phyloP scores from a whole-genome alignment of 2,888 invertebrate species.

The Argynnis bischoffii region DNA sequence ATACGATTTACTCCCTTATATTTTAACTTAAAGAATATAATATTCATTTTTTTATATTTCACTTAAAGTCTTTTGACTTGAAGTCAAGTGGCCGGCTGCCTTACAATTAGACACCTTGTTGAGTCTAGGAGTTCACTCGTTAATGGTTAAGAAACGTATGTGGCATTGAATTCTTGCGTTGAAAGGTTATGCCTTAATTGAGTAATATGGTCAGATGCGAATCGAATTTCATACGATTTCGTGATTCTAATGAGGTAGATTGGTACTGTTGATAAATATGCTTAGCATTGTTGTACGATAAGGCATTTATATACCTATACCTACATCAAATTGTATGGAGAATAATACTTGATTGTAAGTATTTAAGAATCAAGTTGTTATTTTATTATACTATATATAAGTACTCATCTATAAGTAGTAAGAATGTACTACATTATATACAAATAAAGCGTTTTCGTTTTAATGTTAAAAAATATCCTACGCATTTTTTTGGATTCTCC shows the following conservation, averaged over 20 bases:
- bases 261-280: conserved; percentile 19
- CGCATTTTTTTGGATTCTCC: no score
- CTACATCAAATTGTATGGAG: background rate
- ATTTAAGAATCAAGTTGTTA: background rate
- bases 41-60: background rate
- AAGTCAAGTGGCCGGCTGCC: conserved; percentile 39
- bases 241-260: conserved; percentile 26
- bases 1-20: conserved; percentile 20
- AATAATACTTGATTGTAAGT: background rate
- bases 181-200: conserved; percentile 35
- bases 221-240: conserved; percentile 27
- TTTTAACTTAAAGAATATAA: background rate
- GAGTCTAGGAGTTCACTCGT: conserved; percentile 67
- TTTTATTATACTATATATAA: background rate
- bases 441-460: no score
- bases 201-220: conserved; percentile 25
- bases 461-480: no score
- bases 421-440: no score
- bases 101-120: conserved; percentile 74
- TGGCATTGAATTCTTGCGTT: conserved; percentile 37
- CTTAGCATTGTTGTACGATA: conserved; percentile 3
- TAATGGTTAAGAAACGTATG: conserved; percentile 52
- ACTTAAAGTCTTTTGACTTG: conserved; percentile 18
- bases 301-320: background rate
- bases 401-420: no score